Conservation (phyloP, 1,140 invertebrate species). For the Eumeta japonica region DNA sequence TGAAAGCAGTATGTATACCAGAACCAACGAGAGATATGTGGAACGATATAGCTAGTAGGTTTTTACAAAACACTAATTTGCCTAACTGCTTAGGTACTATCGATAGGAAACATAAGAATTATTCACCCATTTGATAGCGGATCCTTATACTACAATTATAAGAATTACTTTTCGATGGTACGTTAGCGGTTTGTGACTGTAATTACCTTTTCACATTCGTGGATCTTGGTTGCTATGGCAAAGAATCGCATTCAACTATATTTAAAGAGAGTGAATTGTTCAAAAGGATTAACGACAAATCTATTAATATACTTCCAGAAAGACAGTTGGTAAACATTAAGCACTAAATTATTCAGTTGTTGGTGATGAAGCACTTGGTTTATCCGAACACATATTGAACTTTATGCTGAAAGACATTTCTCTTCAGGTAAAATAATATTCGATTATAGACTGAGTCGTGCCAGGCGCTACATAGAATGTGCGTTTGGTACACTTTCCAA, state of each 20-base stretch:
- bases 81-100: conserved; percentile 2
- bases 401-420: conserved; percentile 11
- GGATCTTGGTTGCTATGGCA: conserved; percentile 37
- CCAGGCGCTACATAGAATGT: conserved; percentile 15
- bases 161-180: conserved; percentile 25
- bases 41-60: background rate
- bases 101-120: conserved; percentile 4
- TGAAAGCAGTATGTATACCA: conserved; percentile 1
- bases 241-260: conserved; percentile 3
- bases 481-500: conserved; percentile 25
- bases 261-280: conserved; percentile 2
- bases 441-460: conserved; percentile 36
- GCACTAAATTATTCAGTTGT: conserved; percentile 10
- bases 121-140: conserved; percentile 9
- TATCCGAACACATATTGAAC: conserved; percentile 11
- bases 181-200: conserved; percentile 35
- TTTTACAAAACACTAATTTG: conserved; percentile 3
- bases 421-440: conserved; percentile 21
- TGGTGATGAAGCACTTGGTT: conserved; percentile 15
- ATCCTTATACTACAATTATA: conserved; percentile 35
- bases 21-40: conserved; percentile 1
- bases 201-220: conserved; percentile 31
- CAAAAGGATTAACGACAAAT: background rate
- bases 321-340: background rate
- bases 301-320: conserved; percentile 1